Conservation (phyloP, 2,888 invertebrate genomes). For the Creontiades dilutus region DNA sequence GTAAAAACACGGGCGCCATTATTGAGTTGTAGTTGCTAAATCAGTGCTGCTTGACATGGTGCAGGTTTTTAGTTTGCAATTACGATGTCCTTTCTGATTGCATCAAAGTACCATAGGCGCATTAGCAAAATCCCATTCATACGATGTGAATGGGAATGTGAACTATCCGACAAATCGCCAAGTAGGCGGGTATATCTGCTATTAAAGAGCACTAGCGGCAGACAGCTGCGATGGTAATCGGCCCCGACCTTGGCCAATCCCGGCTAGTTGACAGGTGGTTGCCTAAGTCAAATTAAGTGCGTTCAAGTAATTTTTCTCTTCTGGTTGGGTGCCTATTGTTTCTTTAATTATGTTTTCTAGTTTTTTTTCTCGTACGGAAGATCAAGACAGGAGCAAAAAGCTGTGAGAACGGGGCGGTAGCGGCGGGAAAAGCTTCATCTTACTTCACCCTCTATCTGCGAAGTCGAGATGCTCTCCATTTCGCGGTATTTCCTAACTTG, state of each 20-base stretch:
- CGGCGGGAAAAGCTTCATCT: neutral
- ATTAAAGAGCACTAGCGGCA: neutral
- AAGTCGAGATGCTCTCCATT: too few species aligned
- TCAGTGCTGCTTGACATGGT: too few species aligned
- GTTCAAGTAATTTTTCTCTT: slow-evolving; percentile 19
- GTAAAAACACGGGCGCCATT: too few species aligned
- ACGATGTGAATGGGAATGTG: slow-evolving; percentile 7
- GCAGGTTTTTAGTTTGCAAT: too few species aligned
- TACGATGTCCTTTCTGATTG: too few species aligned
- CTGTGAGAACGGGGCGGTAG: neutral
- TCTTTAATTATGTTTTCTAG: slow-evolving; percentile 45
- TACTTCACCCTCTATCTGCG: neutral
- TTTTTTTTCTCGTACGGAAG: neutral
- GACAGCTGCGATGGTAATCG: neutral
- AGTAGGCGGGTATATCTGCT: neutral
- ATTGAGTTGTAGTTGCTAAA: too few species aligned
- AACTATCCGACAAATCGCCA: neutral
- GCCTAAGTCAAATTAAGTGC: slow-evolving; percentile 47
- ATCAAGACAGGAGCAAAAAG: neutral
- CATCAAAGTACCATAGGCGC: neutral
- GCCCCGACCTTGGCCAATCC: neutral
- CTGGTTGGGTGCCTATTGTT: slow-evolving; percentile 14
- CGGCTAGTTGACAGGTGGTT: neutral
- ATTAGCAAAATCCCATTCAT: neutral
- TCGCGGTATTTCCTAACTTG: too few species aligned